Evolutionary conservation across 2,797 vertebrate genomes (phyloP), one percentile per base, ranked within the genome.

Genomic region (Coregonus ussuriensis): DNA sequence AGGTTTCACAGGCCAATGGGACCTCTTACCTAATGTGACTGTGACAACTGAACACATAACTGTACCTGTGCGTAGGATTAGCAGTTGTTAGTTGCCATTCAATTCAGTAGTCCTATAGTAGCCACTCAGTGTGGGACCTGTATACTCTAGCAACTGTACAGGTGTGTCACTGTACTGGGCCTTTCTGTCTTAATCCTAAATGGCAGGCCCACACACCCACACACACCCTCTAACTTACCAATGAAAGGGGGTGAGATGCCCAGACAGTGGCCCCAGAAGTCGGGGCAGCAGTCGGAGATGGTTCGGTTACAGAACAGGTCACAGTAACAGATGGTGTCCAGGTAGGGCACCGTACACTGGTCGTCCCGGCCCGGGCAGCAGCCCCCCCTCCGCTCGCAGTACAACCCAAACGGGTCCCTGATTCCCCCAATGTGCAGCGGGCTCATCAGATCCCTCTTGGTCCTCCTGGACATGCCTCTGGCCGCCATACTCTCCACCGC

Each of bases 301-400:
- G 97, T 99, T 82, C 98, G 95, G 93, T 99, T 99, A 92, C 98
- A 99, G 94, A 99, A 99, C 78, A 98, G 93, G 91, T 99, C 98
- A 1, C 98, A 99, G 94, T 99, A 99, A 88, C 98, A 99, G 88
- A 98, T 96, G 33, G 96, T 96, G 82, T 97, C 98, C 82, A 97
- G 92, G 89, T 98, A 99, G 1, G 96, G 96, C 67, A 98, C 93
- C 0, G 96, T 96, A 86, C 98, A 99, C 84, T 80, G 91, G 31
- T 99, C 98, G 0, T 95, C 91, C 1, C 98, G 93, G 66, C 96
- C 98, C 0, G 88, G 94, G 80, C 98, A 99, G 91, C 98, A 99
- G 52, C 96, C 93, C 14, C 95, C 95, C 72, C 93, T 93, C 6
- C 92, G 90, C 86, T 96, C 77, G 83, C 98, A 99, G 91, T 99